These are phyloP conservation scores for Drosophila saltans DNA, from an alignment of 1,140 invertebrate genomes.

Conservation along the genomic window DNA sequence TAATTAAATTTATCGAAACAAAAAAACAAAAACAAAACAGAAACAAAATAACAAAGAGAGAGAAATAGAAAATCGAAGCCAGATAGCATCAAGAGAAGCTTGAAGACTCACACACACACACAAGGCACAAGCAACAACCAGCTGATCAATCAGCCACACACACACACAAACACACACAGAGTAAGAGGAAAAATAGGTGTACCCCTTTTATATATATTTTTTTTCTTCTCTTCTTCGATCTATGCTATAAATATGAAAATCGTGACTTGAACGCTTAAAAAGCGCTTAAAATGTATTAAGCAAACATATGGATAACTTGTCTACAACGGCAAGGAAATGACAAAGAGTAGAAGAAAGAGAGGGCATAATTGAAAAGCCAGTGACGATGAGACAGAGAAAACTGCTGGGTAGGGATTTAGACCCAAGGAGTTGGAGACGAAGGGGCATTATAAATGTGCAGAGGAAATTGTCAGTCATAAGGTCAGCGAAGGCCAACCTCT, in stretches of 20 bases:
- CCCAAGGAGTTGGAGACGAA: background rate
- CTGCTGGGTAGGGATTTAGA: background rate
- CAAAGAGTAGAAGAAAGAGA: conserved; percentile 43
- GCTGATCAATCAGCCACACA: conserved; percentile 70
- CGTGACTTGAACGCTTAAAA: conserved; percentile 81
- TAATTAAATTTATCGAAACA: conserved; percentile 75
- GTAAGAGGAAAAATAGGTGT: conserved; percentile 37
- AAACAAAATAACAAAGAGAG: conserved; percentile 27
- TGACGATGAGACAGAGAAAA: conserved; percentile 13
- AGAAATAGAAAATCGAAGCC: conserved; percentile 63
- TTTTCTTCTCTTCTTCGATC: conserved; percentile 9
- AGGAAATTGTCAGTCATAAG: conserved; percentile 80
- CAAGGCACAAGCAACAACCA: conserved; percentile 23
- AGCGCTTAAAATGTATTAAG: conserved; percentile 81
- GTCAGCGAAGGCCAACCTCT: conserved; percentile 51
- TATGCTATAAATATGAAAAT: conserved; percentile 75
- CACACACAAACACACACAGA: background rate
- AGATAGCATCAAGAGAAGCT: conserved; percentile 63
- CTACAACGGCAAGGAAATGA: conserved; percentile 52
- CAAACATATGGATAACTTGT: conserved; percentile 80
- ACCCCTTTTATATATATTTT: conserved; percentile 26
- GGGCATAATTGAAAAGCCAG: conserved; percentile 72
- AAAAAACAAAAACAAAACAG: conserved; percentile 11
- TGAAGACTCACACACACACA: conserved; percentile 39
- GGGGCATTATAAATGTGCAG: conserved; percentile 61